Evolutionary conservation across 2,113 vertebrate species (phyloP).

Genomic region (Oryzias javanicus): DNA sequence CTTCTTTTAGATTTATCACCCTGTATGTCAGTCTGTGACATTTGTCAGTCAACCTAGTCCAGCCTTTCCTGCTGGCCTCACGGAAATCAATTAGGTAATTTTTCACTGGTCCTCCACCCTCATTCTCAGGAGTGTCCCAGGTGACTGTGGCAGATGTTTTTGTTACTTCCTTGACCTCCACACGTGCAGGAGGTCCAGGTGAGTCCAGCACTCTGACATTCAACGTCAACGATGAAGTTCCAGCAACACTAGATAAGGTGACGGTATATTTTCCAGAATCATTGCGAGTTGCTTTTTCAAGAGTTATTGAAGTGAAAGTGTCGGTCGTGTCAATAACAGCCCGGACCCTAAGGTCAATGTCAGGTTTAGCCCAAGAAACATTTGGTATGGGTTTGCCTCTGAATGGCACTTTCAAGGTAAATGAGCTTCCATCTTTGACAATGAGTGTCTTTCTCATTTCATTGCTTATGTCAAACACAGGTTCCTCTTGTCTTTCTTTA

Average conservation of each 20-base stretch:
- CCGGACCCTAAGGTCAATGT: constrained; percentile 89
- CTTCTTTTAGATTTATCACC: constrained; percentile 87
- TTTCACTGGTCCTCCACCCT: constrained; percentile 94
- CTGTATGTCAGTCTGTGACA: constrained; percentile 93
- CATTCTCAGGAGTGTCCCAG: constrained; percentile 97
- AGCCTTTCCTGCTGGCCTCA: constrained; percentile 96
- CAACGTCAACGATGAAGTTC: constrained; percentile 85
- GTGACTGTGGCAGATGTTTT: constrained; percentile 87
- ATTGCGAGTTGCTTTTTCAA: constrained; percentile 92
- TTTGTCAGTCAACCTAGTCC: constrained; percentile 90
- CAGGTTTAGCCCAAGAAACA: constrained; percentile 90
- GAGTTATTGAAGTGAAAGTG: constrained; percentile 87
- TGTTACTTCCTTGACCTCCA: constrained; percentile 87
- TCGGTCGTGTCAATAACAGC: constrained; percentile 91
- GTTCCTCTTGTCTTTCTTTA: constrained; percentile 96
- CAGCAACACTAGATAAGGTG: constrained; percentile 87
- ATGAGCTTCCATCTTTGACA: constrained; percentile 93
- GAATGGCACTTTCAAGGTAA: constrained; percentile 93
- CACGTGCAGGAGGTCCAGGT: constrained; percentile 85
- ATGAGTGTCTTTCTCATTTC: constrained; percentile 96
- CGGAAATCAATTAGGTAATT: constrained; percentile 94
- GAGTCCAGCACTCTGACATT: constrained; percentile 94
- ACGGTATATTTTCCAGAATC: constrained; percentile 96
- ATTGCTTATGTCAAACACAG: constrained; percentile 91
- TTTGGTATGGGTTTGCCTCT: constrained; percentile 91